A percentile compares a stretch with the other conserved stretches of the same genome.
Evolutionary conservation across 2,888 invertebrate genomes (phyloP).

Genomic region (Cantharis lateralis): DNA sequence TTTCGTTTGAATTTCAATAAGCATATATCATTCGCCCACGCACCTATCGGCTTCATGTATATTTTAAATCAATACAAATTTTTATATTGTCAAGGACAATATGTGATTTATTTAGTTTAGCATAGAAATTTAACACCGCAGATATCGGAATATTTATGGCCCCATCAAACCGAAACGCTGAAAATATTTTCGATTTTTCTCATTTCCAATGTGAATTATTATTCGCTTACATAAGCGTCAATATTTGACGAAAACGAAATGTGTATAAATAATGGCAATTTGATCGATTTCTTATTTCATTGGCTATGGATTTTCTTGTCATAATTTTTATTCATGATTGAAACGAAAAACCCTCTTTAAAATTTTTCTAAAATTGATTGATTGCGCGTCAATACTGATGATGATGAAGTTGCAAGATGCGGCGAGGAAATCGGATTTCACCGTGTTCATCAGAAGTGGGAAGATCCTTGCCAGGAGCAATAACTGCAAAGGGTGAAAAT

Average conservation of each 20-base stretch:
- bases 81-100: conserved; percentile 17
- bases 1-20: conserved; percentile 25
- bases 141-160: not conserved
- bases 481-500: not conserved
- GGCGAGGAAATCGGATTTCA: not conserved
- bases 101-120: conserved; percentile 11
- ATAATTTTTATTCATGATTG: not conserved
- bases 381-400: not conserved
- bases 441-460: not conserved
- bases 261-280: not conserved
- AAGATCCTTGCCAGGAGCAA: not conserved
- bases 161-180: not conserved
- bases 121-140: not conserved
- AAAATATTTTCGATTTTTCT: not conserved
- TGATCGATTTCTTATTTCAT: not conserved
- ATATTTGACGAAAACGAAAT: not conserved
- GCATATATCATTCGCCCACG: conserved; percentile 33
- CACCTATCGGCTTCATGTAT: conserved; percentile 24
- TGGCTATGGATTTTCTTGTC: not conserved
- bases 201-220: not conserved
- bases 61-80: conserved; percentile 19
- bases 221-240: not conserved
- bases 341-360: not conserved
- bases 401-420: not conserved
- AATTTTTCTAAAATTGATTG: not conserved